Conservation (phyloP, 2,797 vertebrate species). For the Hydrophis major region DNA sequence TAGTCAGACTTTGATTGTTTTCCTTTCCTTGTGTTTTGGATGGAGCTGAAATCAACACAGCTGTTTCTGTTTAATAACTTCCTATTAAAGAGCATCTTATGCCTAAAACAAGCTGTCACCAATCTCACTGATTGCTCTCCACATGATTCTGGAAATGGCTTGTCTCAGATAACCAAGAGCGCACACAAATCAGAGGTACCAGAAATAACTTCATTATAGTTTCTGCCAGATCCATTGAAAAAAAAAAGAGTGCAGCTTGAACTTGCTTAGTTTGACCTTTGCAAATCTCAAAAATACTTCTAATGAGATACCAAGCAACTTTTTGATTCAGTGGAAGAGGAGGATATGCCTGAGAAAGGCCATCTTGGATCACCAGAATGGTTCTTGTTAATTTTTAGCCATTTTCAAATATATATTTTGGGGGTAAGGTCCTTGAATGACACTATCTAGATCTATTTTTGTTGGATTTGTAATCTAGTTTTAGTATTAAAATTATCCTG, state of each 20-base stretch:
- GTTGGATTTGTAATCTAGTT: neutral
- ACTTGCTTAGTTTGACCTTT: neutral
- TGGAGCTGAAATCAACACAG: conserved; percentile 51
- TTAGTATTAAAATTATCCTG: neutral
- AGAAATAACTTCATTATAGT: conserved; percentile 12
- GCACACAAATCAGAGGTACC: conserved; percentile 9
- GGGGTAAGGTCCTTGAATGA: neutral
- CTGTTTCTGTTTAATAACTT: conserved; percentile 60
- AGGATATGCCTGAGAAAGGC: neutral
- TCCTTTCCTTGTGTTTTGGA: conserved; percentile 48
- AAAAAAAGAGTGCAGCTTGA: conserved; percentile 27
- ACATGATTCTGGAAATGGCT: conserved; percentile 28
- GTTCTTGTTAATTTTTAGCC: neutral
- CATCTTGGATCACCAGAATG: neutral
- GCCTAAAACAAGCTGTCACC: conserved; percentile 48
- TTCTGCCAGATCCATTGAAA: neutral
- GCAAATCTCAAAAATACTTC: neutral
- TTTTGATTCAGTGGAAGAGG: neutral
- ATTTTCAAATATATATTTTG: neutral
- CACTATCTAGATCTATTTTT: neutral
- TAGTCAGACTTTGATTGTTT: conserved; percentile 45
- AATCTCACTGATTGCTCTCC: conserved; percentile 51
- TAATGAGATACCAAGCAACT: neutral
- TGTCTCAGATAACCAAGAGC: conserved; percentile 21
- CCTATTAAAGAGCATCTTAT: conserved; percentile 54